Evolutionary conservation across 2,113 vertebrate species (phyloP).

Genomic region (Rattus rattus): DNA sequence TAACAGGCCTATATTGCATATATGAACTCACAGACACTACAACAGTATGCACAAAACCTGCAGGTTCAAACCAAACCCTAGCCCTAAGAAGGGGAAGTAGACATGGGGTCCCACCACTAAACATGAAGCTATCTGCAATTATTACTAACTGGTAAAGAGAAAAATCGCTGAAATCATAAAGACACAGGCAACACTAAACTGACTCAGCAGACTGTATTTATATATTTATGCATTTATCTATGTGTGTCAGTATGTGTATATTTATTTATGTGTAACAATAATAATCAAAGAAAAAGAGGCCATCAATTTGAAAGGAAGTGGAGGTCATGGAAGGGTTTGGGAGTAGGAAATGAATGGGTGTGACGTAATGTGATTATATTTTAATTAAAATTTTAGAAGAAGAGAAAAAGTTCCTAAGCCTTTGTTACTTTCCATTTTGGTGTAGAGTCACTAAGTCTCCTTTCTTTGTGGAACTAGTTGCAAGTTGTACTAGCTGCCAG

Average conservation of each 20-base stretch:
- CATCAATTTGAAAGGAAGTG: background rate
- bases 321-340: background rate
- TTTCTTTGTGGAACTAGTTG: background rate
- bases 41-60: background rate
- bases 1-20: too few species aligned
- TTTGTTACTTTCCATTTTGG: conserved; percentile 15
- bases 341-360: background rate
- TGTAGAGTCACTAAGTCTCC: background rate
- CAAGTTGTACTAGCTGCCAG: background rate
- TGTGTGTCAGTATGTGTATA: background rate
- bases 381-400: background rate
- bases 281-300: background rate
- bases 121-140: background rate
- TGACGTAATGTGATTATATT: background rate
- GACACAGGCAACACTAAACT: background rate
- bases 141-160: background rate
- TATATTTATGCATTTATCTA: background rate
- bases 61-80: background rate
- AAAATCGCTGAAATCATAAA: background rate
- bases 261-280: background rate
- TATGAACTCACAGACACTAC: background rate
- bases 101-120: background rate
- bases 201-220: background rate
- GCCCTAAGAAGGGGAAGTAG: background rate
- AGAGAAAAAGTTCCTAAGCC: background rate